Percentiles rank a stretch among this genome's conserved stretches.
phyloP scores from a whole-genome alignment of 2,113 vertebrate species.

The Coptodon bakossiorum region DNA sequence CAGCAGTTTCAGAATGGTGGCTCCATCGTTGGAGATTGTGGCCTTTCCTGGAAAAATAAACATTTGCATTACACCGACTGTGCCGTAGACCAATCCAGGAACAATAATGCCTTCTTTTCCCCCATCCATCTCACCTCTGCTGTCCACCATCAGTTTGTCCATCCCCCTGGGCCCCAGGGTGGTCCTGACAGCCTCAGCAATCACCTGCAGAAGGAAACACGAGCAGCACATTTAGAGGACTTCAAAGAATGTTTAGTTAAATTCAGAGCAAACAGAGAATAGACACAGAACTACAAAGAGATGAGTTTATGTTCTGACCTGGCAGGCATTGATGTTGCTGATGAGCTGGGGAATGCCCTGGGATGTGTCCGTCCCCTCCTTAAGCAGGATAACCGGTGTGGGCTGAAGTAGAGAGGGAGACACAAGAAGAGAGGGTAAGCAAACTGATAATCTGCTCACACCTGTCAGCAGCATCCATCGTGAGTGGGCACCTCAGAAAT shows the following conservation, averaged over 20 bases:
- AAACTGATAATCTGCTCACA: not conserved
- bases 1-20: conserved; percentile 95
- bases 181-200: conserved; percentile 91
- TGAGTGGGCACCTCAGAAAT: not conserved
- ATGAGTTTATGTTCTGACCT: conserved; percentile 44
- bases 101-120: fast-evolving
- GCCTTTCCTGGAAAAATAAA: conserved; percentile 81
- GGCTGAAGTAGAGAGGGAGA: conserved; percentile 66
- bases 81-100: fast-evolving
- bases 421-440: not conserved
- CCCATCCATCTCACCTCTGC: conserved; percentile 71
- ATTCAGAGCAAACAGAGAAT: not conserved
- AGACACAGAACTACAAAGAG: not conserved
- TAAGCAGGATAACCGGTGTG: conserved; percentile 91
- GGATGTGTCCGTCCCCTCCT: conserved; percentile 94
- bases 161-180: conserved; percentile 95
- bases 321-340: conserved; percentile 98
- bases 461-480: not conserved
- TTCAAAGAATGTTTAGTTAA: not conserved
- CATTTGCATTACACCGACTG: not conserved
- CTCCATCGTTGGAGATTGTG: conserved; percentile 96
- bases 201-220: conserved; percentile 78
- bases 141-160: conserved; percentile 97
- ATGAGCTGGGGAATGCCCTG: conserved; percentile 94
- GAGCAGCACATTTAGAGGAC: not conserved